Evolutionary conservation across 1,140 invertebrate genomes (phyloP), one percentile per base, ranked within the genome.

Genomic region (Platyura marginata): DNA sequence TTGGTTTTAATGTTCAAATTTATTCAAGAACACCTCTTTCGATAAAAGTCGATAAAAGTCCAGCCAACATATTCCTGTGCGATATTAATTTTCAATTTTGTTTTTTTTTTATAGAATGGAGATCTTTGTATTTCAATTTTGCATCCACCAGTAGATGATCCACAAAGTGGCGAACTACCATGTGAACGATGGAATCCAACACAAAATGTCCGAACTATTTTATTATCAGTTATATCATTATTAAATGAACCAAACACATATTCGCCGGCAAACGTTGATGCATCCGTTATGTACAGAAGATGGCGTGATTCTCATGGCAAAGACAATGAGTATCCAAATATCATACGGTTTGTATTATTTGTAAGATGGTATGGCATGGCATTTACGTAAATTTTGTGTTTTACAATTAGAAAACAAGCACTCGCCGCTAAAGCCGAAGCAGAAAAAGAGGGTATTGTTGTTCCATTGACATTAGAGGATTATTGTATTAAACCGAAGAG

Each of bases 131-230:
- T 99, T 69, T 97, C 92, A 48, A 99, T 99, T 62, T 72, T 99
- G 36, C 96, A 99, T 66, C 93, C 96, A 41, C 95, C 96, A 21
- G 81, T 98, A 41, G 94, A 98, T 66, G 95, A 99, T 68, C 95
- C 95, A 33, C 95, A 98, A 57, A 96, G 58, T 41, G 95, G 95
- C 9, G 95, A 99, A 64, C 64, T 98, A 50, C 92, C 96, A 1
- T 98, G 92, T 66, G 96, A 99, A 69, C 81, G 95, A 63, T 99
- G 96, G 95, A 99, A 99, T 72, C 96, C 96, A 22, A 98, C 96
- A 43, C 96, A 99, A 70, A 98, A 91, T 62, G 95, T 98, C 46
- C 81, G 94, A 60, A 98, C 95, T 43, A 92, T 99, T 56, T 68
- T 99, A 43, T 71, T 99, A 22, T 97, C 92, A 50, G 95, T 99